Evolutionary conservation across 64 coral and sea anemone genomes (phyloP).

Genomic region (Montipora efflorescens): DNA sequence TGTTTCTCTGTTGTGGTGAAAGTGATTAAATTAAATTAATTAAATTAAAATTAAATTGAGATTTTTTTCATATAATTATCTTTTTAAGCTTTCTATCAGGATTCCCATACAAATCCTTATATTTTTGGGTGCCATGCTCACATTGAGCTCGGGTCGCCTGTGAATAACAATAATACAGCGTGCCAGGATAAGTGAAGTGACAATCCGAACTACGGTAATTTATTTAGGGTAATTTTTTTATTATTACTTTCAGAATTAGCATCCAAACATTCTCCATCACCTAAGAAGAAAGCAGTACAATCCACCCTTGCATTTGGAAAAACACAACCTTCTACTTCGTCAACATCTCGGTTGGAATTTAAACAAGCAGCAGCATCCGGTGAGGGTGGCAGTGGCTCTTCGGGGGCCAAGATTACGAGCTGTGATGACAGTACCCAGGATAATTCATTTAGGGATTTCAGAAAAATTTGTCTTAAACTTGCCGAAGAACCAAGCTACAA

Average conservation of each 20-base stretch:
- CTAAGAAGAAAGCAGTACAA: conserved; percentile 75
- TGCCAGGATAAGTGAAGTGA: too few relatives aligned
- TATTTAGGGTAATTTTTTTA: neutral
- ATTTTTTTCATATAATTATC: too few relatives aligned
- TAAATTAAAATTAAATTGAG: too few relatives aligned
- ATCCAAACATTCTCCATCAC: conserved; percentile 58
- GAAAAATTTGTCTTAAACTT: conserved; percentile 80
- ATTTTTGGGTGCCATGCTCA: too few relatives aligned
- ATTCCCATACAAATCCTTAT: too few relatives aligned
- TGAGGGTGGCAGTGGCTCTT: neutral
- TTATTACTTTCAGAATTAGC: conserved; percentile 39
- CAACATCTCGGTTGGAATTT: neutral
- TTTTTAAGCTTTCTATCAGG: too few relatives aligned
- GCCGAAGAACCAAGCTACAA: conserved; percentile 96
- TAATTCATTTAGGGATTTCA: conserved; percentile 85
- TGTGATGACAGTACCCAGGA: conserved; percentile 53
- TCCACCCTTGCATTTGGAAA: conserved; percentile 63
- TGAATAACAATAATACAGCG: too few relatives aligned
- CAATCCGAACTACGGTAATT: too few relatives aligned
- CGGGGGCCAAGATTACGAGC: conserved; percentile 7
- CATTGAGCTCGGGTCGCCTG: too few relatives aligned
- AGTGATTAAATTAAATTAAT: too few relatives aligned
- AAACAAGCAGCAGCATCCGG: neutral
- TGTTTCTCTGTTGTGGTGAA: too few relatives aligned
- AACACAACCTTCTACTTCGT: conserved; percentile 32